Base-by-base conservation (phyloP, 2,888 invertebrate genomes). In the Melangyna quadrimaculata region DNA sequence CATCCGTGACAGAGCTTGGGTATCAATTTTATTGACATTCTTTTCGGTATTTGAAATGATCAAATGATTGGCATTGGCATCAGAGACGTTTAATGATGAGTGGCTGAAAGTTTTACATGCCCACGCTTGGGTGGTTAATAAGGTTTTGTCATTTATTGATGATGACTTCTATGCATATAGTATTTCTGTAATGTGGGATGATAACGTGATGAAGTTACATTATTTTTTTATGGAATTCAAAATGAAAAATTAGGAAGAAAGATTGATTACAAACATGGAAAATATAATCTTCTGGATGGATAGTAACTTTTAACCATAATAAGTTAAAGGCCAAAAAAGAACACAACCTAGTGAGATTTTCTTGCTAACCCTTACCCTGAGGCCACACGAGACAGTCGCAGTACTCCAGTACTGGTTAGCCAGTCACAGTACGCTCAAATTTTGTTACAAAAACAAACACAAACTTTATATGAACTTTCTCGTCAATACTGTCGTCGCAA, bases 11-110 rank as follows among this genome's bases (percentile, higher is more conserved):
- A 53, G 75, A 84, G 72, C 35, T 74, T 32, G 65, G 48, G 14
- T 73, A 83, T 83, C 78, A 73, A 63, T 53, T 73, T 83, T 70
- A 73, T 78, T 74, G 79, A 43, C 79, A 79, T 78, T 83, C 79
- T 74, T 83, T 40, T 40, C 48, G 70, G 79, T 79, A 35, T 78
- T 73, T 73, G 55, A 70, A 69, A 71, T 65, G 48, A 83, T 83
- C 78, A 74, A 74, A 78, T 51, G 78, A 72, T 67, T 65, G 63
- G 29, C n/a, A 27, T n/a, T n/a, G n/a, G 19, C 10, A 27, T 1
- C n/a, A 22, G 19, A 19, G 29, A 19, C 32, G 22, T 8, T 40
- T 19, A 40, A 48, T 57, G 59, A 71, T 71, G 61, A 63, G 40
- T 17, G 35, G 43, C n/a, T 37, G 24, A 14, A 17, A 40, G 59